These are phyloP conservation scores for Agrotis ipsilon DNA, from an alignment of 2,888 invertebrate species.

Conservation along the genomic window DNA sequence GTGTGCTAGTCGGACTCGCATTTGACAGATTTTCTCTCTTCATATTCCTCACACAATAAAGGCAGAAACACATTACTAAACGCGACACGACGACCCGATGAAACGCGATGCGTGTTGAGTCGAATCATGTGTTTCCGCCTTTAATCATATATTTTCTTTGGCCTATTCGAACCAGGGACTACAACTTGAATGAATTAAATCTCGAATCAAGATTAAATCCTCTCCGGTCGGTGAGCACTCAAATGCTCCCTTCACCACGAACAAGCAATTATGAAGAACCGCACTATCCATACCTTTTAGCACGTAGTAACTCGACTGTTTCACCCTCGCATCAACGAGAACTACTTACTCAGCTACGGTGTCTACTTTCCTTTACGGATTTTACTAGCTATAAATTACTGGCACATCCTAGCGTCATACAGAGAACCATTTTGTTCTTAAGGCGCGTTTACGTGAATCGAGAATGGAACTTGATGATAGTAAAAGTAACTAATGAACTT, in stretches of 20 bases:
- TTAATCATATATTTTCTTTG: no score
- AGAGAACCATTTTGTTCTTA: constrained; percentile 25
- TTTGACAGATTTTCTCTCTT: no score
- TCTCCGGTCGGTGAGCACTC: constrained; percentile 3
- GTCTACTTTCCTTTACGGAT: constrained; percentile 48
- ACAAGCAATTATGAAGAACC: constrained; percentile 35
- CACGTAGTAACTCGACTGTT: constrained; percentile 46
- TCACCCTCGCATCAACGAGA: constrained; percentile 47
- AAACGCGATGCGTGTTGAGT: no score
- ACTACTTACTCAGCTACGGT: constrained; percentile 54
- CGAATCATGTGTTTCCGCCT: no score
- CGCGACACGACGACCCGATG: no score
- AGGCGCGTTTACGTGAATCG: constrained; percentile 21
- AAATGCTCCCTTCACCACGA: constrained; percentile 14
- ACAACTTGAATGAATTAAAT: constrained; percentile 12
- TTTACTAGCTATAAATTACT: constrained; percentile 58
- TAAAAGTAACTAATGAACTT: no score
- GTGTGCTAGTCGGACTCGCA: no score
- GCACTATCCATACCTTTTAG: constrained; percentile 30
- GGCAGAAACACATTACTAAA: no score
- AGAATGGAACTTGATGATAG: background rate
- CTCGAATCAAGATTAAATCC: constrained; percentile 7
- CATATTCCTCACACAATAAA: no score
- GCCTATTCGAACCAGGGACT: background rate
- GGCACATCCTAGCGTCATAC: constrained; percentile 32